These are phyloP conservation scores for Intellagama lesueurii DNA, from an alignment of 2,797 vertebrate species.

Conservation along the genomic window DNA sequence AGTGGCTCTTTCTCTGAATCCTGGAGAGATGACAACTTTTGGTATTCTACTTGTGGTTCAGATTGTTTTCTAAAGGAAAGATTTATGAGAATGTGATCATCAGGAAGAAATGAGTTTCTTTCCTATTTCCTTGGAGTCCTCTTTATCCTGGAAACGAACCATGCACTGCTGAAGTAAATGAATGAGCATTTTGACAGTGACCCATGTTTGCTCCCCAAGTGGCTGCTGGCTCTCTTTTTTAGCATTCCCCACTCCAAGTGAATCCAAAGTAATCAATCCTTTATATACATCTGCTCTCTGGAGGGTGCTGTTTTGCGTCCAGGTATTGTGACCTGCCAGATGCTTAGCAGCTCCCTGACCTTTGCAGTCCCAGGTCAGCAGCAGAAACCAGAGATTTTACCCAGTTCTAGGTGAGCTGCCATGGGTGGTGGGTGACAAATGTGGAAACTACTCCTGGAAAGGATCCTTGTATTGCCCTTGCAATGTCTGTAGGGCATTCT, in stretches of 20 bases:
- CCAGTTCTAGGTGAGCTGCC: neutral
- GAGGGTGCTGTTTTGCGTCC: neutral
- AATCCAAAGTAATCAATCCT: neutral
- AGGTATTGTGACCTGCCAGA: neutral
- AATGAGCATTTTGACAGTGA: neutral
- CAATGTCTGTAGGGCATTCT: neutral
- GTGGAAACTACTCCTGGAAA: neutral
- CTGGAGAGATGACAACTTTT: constrained; percentile 4
- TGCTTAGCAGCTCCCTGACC: neutral
- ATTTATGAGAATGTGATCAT: constrained; percentile 14
- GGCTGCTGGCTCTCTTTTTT: neutral
- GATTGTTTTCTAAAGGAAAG: constrained; percentile 2
- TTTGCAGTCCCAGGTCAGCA: neutral
- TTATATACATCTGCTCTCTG: neutral
- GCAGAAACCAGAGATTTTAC: neutral
- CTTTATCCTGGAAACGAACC: constrained; percentile 12
- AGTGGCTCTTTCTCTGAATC: neutral
- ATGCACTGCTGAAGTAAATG: constrained; percentile 22
- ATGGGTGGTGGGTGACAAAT: neutral
- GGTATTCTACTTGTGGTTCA: neutral
- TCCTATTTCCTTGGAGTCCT: constrained; percentile 19
- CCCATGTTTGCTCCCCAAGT: neutral
- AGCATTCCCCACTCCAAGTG: neutral
- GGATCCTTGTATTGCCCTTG: neutral
- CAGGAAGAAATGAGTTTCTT: constrained; percentile 27